Base-by-base conservation (phyloP, 2,113 vertebrate genomes). In the Dasyornis broadbenti region DNA sequence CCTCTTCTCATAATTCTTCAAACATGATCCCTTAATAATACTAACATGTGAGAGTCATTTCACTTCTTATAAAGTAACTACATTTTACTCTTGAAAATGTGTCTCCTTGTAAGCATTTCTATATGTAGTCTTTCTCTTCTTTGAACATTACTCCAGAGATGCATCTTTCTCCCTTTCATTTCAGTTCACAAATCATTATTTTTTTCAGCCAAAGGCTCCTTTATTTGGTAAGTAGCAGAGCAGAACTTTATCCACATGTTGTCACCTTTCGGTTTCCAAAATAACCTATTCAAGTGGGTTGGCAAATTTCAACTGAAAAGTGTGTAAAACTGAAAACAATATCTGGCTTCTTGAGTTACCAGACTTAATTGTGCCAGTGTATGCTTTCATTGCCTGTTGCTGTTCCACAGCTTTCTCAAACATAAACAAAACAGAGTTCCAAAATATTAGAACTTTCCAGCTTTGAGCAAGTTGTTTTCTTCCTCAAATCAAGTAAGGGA, bases 371-470 rank as follows among this genome's bases (percentile, higher is more conserved):
- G 77, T 97, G 96, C 92, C 96, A 97, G 91, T 87, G 52, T 94
- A 95, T 95, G 92, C 85, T 96, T 96, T 96, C 95, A 94, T 82
- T 94, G 95, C 94, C 59, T 90, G 91, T 87, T 94, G 95, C 94
- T 94, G 83, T 92, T 97, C 94, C 90, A 94, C 93, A 90, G 63
- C 90, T 94, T 86, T 96, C 90, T 90, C 84, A 96, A 96, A 95
- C 37, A 97, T 73, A 95, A 96, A 96, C 94, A 96, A 95, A 92
- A 49, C 44, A 75, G 69, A 64, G 81, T 95, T 95, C 94, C 95
- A 97, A 93, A 96, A 83, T 95, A 90, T 92, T 85, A 79, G 84
- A 95, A 96, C 93, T 93, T 96, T 96, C 95, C 96, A 95, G 88
- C 80, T 97, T 95, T 94, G 63, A 95, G 88, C 76, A 91, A 84